These are phyloP conservation scores for Microctenopoma steveboyesi DNA, from an alignment of 2,797 vertebrate species.

Conservation along the genomic window DNA sequence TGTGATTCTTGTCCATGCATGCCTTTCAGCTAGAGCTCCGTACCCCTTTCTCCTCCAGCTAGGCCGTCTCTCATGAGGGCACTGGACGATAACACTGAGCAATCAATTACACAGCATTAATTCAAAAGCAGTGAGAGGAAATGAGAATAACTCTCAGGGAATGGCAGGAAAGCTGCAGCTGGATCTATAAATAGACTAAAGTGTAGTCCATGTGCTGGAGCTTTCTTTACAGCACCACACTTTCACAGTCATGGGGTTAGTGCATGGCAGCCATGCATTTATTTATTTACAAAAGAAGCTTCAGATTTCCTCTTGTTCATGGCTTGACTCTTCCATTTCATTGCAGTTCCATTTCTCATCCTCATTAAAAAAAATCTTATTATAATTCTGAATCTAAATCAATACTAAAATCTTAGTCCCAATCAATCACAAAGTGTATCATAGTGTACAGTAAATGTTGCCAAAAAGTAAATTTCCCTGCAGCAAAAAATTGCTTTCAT, in stretches of 20 bases:
- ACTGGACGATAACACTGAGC: constrained; percentile 66
- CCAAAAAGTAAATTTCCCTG: constrained; percentile 15
- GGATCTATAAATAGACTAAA: constrained; percentile 77
- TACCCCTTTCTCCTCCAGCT: constrained; percentile 56
- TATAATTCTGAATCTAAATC: constrained; percentile 25
- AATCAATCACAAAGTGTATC: constrained; percentile 40
- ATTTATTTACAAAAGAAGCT: constrained; percentile 63
- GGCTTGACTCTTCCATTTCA: not conserved
- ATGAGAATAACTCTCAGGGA: constrained; percentile 73
- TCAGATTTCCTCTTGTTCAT: constrained; percentile 17
- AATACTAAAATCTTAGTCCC: constrained; percentile 42
- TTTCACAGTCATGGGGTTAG: constrained; percentile 31
- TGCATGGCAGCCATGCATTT: constrained; percentile 41
- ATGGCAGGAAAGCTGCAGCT: constrained; percentile 60
- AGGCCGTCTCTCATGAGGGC: constrained; percentile 61
- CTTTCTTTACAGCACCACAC: constrained; percentile 55
- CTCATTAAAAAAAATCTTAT: constrained; percentile 20
- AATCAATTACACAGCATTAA: constrained; percentile 76
- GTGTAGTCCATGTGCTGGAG: constrained; percentile 55
- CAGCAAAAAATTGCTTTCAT: constrained; percentile 44
- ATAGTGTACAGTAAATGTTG: constrained; percentile 10
- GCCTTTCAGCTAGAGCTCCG: constrained; percentile 65
- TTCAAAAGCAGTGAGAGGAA: constrained; percentile 68
- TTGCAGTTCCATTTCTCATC: constrained; percentile 6
- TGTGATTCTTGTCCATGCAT: constrained; percentile 46